A percentile compares a stretch with the other conserved stretches of the same genome.
Conservation (phyloP, 2,888 invertebrate genomes). For the Luperina nickerlii region DNA sequence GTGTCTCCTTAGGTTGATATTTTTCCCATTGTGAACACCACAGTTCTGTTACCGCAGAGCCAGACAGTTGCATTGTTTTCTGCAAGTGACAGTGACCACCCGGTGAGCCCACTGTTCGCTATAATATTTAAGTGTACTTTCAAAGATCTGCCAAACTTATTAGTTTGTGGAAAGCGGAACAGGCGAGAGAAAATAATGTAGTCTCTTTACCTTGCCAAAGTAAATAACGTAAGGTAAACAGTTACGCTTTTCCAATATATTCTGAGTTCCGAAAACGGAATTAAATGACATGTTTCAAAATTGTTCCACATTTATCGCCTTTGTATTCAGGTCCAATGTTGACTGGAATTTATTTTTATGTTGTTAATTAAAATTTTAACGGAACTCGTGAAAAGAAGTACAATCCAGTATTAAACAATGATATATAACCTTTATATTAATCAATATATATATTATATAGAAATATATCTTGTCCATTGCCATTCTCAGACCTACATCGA, state of each 20-base stretch:
- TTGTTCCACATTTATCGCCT: neutral
- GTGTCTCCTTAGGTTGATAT: neutral
- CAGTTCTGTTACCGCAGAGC: neutral
- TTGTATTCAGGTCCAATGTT: neutral
- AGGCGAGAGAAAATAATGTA: neutral
- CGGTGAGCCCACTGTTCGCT: neutral
- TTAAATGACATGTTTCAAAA: neutral
- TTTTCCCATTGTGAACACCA: neutral
- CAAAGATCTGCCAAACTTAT: neutral
- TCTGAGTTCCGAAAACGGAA: neutral
- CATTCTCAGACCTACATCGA: neutral
- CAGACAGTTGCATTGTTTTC: slow-evolving; percentile 15
- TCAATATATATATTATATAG: no score
- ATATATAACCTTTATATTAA: neutral
- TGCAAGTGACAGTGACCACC: slow-evolving; percentile 40
- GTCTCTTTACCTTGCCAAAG: neutral
- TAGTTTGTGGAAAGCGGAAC: neutral
- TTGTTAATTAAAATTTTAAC: neutral
- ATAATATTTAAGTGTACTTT: neutral
- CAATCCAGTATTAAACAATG: neutral
- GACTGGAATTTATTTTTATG: neutral
- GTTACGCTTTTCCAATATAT: neutral
- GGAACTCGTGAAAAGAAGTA: neutral
- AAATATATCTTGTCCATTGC: neutral
- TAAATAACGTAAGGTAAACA: neutral